Conservation (phyloP, 1,140 invertebrate species). For the Zaprionus inermis region DNA sequence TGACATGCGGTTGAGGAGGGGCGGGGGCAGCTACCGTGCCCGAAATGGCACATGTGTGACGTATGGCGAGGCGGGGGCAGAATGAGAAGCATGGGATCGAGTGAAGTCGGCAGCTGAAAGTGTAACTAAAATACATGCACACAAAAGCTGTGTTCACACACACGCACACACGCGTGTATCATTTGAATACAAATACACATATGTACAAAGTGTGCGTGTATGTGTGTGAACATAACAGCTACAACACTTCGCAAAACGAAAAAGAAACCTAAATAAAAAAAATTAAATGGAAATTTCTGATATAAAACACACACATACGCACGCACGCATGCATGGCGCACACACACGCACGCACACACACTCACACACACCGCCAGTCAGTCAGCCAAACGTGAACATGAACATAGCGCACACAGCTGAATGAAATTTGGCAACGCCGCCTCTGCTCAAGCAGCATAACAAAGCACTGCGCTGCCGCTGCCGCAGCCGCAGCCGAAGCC, state of each 20-base stretch:
- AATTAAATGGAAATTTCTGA: conserved; percentile 82
- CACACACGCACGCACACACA: conserved; percentile 16
- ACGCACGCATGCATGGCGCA: too few relatives aligned
- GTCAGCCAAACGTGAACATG: conserved; percentile 45
- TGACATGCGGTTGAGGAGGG: background rate
- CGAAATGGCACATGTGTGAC: conserved; percentile 60
- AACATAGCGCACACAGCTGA: conserved; percentile 34
- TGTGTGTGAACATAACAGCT: conserved; percentile 27
- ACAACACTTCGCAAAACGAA: conserved; percentile 64
- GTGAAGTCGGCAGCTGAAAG: conserved; percentile 59
- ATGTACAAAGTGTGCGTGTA: background rate
- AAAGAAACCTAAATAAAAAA: conserved; percentile 79
- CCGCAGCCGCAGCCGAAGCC: conserved; percentile 34
- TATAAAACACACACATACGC: conserved; percentile 61
- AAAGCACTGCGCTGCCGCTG: conserved; percentile 47
- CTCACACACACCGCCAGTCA: conserved; percentile 26
- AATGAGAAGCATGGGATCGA: conserved; percentile 35
- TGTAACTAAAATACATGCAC: conserved; percentile 65
- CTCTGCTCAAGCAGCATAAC: conserved; percentile 47
- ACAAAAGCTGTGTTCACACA: conserved; percentile 14
- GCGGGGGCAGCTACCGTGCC: background rate
- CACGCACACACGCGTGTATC: background rate
- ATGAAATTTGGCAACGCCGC: conserved; percentile 72
- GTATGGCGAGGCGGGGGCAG: conserved; percentile 30
- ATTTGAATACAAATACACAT: background rate